phyloP scores from a whole-genome alignment of 2,888 invertebrate genomes.

The Tenthredo notha region DNA sequence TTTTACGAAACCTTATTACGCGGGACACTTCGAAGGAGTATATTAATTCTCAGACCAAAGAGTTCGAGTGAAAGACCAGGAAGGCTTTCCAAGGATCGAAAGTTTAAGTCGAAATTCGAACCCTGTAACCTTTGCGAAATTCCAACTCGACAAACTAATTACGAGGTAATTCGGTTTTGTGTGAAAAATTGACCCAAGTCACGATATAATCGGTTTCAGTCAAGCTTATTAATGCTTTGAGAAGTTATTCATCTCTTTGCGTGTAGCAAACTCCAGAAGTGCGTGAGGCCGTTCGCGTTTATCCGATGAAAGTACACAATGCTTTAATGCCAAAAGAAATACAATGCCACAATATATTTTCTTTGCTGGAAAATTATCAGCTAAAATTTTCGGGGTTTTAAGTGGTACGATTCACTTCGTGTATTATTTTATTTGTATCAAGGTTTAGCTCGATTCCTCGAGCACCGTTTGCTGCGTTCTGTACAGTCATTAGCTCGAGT shows the following conservation, averaged over 20 bases:
- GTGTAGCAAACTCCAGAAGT: constrained; percentile 14
- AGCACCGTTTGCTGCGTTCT: not conserved
- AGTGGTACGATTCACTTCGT: not conserved
- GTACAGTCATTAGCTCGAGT: constrained; percentile 39
- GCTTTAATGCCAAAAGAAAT: not conserved
- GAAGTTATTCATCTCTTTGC: constrained; percentile 23
- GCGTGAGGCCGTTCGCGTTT: not conserved
- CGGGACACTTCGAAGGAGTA: not conserved
- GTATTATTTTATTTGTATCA: not conserved
- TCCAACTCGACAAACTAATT: constrained; percentile 3
- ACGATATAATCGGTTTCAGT: constrained; percentile 40
- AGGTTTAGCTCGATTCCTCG: not conserved
- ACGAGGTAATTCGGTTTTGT: not conserved
- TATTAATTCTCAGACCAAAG: not conserved
- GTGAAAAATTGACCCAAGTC: constrained; percentile 24
- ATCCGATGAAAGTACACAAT: constrained; percentile 6
- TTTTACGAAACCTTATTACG: constrained; percentile 14
- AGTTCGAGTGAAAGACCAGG: not conserved
- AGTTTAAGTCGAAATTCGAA: not conserved
- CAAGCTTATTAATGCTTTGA: constrained; percentile 36
- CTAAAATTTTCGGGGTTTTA: not conserved
- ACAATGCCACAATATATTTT: not conserved
- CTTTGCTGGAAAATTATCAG: not conserved
- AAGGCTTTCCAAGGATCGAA: not conserved
- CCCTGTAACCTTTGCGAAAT: not conserved